Evolutionary conservation across 1,140 invertebrate species (phyloP).

Genomic region (Aphelinus certus): DNA sequence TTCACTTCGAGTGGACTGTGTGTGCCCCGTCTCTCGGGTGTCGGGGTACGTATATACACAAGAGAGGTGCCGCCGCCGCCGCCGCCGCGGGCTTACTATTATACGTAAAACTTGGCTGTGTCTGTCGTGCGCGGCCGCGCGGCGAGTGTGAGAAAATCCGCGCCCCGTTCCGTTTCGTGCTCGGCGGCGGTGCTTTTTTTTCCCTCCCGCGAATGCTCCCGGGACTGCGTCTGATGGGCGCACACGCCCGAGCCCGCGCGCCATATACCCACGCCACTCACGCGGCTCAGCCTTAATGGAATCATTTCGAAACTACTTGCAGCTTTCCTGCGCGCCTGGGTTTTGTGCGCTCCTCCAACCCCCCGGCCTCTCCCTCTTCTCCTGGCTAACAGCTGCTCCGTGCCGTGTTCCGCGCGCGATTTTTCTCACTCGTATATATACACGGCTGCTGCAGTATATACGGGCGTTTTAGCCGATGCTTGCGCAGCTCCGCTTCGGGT

Average conservation of each 20-base stretch:
- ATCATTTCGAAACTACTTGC: constrained; percentile 3
- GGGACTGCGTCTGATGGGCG: constrained; percentile 1
- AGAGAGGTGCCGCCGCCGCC: background rate
- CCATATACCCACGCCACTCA: no score
- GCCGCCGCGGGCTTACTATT: background rate
- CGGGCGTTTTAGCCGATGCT: no score
- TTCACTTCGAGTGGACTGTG: no score
- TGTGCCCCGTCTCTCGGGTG: no score
- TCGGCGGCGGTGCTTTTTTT: background rate
- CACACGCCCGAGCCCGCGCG: background rate
- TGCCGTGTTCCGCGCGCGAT: no score
- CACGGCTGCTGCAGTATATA: no score
- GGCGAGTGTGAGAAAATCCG: constrained; percentile 28
- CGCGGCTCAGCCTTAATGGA: background rate
- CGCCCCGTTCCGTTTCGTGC: constrained; percentile 1
- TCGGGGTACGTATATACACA: no score
- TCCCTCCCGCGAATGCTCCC: background rate
- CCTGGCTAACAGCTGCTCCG: no score
- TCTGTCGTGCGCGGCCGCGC: background rate
- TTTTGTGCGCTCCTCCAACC: no score
- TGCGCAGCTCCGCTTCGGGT: no score
- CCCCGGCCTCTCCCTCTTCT: no score
- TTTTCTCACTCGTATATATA: no score
- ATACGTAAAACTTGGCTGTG: background rate
- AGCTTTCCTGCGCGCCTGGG: background rate